phyloP scores from a whole-genome alignment of 2,888 invertebrate species.

The Mythimna impura region DNA sequence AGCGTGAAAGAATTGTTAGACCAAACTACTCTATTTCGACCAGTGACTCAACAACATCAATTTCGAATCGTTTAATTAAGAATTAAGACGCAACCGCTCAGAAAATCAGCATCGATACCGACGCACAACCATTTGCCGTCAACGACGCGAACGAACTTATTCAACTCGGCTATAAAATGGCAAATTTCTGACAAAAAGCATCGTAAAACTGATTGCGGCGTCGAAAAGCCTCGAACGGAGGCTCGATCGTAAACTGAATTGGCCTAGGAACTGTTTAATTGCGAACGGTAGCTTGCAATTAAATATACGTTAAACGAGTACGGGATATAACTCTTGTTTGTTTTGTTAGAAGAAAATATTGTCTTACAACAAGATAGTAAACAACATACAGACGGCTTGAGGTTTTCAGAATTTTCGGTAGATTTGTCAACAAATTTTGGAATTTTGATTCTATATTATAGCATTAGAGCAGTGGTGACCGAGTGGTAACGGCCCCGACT shows the following conservation, averaged over 20 bases:
- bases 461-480: no score
- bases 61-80: not conserved
- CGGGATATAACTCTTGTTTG: conserved; percentile 66
- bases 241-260: conserved; percentile 84
- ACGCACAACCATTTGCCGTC: conserved; percentile 39
- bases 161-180: conserved; percentile 74
- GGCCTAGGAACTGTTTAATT: conserved; percentile 85
- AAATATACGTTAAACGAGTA: conserved; percentile 76
- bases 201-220: conserved; percentile 85
- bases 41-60: not conserved
- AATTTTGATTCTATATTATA: no score
- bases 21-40: not conserved
- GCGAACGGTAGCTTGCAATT: conserved; percentile 77
- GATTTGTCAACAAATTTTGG: no score
- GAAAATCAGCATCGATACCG: conserved; percentile 40
- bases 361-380: conserved; percentile 15
- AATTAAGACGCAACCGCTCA: conserved; percentile 15
- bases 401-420: not conserved
- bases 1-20: not conserved
- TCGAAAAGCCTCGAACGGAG: conserved; percentile 78
- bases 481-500: no score
- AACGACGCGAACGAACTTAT: conserved; percentile 65
- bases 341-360: conserved; percentile 57
- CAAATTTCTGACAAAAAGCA: conserved; percentile 80
- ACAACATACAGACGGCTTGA: not conserved